Evolutionary conservation across 2,113 vertebrate species (phyloP).

Genomic region (Mystacornis crossleyi): DNA sequence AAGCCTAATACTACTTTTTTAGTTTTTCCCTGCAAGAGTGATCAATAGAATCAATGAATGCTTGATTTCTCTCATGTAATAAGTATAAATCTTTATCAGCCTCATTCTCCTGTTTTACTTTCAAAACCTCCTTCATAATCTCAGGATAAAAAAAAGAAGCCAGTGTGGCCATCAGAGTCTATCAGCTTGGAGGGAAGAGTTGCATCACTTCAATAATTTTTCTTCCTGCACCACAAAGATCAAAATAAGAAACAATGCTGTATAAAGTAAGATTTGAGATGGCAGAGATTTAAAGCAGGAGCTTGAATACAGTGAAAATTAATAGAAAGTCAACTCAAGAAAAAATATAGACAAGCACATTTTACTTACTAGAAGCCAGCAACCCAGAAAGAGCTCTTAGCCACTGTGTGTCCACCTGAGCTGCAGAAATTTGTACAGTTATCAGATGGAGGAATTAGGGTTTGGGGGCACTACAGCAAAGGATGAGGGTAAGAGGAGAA

Average conservation of each 20-base stretch:
- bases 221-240: background rate
- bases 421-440: background rate
- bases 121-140: background rate
- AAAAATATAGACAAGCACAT: background rate
- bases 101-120: background rate
- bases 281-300: background rate
- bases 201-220: background rate
- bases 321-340: background rate
- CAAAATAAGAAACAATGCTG: background rate
- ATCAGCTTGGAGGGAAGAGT: background rate
- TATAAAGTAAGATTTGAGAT: background rate
- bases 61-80: background rate
- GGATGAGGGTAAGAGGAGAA: background rate
- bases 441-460: background rate
- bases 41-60: background rate
- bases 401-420: background rate
- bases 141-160: background rate
- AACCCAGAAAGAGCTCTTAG: background rate
- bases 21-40: background rate
- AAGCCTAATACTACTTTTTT: background rate
- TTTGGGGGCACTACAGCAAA: background rate
- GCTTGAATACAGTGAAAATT: background rate
- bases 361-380: background rate
- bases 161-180: background rate
- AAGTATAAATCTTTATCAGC: background rate